Base-by-base conservation (phyloP, 2,113 vertebrate species). In the Eubucco bourcierii region DNA sequence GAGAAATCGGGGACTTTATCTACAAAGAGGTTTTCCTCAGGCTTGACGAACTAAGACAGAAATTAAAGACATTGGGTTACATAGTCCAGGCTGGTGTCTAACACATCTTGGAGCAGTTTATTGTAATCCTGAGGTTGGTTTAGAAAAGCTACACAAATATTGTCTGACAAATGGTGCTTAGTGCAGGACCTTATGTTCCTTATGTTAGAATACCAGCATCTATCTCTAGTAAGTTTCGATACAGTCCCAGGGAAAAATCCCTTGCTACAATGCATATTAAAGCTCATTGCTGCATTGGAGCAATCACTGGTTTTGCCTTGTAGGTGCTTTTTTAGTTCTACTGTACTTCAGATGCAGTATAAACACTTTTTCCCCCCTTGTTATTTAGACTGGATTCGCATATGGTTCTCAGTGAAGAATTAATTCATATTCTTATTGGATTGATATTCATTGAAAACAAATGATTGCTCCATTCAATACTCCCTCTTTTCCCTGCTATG, bases 401-500 rank as follows among this genome's bases (percentile, higher is more conserved):
- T 1, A 1, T 31, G 31, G 8, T 33, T 27, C 28, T 39, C 55
- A 12, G 8, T 13, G 18, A 88, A 73, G 25, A 68, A 37, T 46
- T 2, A 12, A 25, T 73, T 79, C 0, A 16, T 77, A 85, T 59
- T 20, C 8, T 15, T 50, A 11, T 4, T 61, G 20, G 8, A 41
- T 34, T 4, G 41, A 25, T n/a, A 50, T 41, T 64, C 12, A 18
- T 12, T 53, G 68, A 55, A 68, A 82, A 27, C 21, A 39, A 70
- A 46, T 10, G 5, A 53, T 10, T 24, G 14, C 27, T 39, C 18
- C 2, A 10, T 34, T 29, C 20, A 34, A 0, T 29, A 28, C 7
- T 56, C 21, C 1, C 19, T 63, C 31, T 77, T 7, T 5, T 84
- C 9, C 24, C 37, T 81, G 21, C 24, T 1, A 2, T 0, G 0